phyloP scores from a whole-genome alignment of 64 coral and sea anemone species.

The Exaiptasia diaphana region DNA sequence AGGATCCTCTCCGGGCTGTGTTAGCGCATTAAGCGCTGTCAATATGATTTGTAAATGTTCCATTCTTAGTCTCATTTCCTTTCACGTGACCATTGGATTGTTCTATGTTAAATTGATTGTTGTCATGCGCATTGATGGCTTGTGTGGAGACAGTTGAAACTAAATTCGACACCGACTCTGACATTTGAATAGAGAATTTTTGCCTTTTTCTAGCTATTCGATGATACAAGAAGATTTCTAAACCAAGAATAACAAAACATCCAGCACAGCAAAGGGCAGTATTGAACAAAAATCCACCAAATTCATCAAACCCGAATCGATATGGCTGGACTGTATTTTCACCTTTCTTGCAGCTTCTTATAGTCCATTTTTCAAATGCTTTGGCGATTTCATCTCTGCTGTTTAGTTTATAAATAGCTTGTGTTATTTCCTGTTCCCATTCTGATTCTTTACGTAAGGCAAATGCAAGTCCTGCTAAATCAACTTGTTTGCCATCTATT shows the following conservation, averaged over 20 bases:
- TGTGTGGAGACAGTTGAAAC: no score
- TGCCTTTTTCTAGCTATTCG: conserved; percentile 43
- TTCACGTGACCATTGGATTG: no score
- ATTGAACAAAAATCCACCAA: conserved; percentile 86
- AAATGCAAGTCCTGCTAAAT: conserved; percentile 50
- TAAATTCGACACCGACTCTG: background rate
- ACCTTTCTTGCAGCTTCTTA: conserved; percentile 28
- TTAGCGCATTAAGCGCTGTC: no score
- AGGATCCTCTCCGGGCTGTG: no score
- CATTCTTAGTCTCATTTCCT: no score
- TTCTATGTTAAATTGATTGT: no score
- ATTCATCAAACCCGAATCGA: conserved; percentile 70
- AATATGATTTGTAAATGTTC: no score
- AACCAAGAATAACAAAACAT: conserved; percentile 62
- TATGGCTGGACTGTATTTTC: conserved; percentile 43
- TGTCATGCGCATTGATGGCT: no score
- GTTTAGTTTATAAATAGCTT: conserved; percentile 56
- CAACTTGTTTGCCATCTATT: conserved; percentile 45
- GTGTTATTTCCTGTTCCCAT: conserved; percentile 57
- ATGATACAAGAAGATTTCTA: conserved; percentile 70
- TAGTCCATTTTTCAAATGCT: conserved; percentile 65
- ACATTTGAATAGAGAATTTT: conserved; percentile 3
- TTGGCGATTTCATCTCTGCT: conserved; percentile 48
- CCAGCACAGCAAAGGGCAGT: conserved; percentile 70
- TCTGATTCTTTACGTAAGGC: conserved; percentile 60